Evolutionary conservation across 2,113 vertebrate genomes (phyloP).

Genomic region (Calonectris borealis): DNA sequence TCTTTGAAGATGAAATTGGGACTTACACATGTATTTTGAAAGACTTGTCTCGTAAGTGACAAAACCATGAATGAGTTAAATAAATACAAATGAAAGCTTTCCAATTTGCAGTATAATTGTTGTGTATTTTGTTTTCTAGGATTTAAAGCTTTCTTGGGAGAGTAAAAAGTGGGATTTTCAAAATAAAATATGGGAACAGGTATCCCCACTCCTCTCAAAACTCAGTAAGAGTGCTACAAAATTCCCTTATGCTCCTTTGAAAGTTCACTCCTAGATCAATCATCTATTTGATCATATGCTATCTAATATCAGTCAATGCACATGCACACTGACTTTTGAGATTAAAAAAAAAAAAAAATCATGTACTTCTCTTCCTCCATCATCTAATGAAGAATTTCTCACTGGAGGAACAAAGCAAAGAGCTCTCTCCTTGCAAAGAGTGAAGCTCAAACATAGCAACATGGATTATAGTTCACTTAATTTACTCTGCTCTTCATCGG

Average conservation of each 20-base stretch:
- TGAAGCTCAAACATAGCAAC: not conserved
- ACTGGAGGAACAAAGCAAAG: not conserved
- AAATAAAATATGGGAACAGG: not conserved
- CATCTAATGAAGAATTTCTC: not conserved
- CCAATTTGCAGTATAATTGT: slow-evolving; percentile 47
- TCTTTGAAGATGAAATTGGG: slow-evolving; percentile 60
- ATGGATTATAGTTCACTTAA: not conserved
- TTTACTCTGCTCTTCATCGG: not conserved
- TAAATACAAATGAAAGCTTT: slow-evolving; percentile 57
- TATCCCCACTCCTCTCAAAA: not conserved
- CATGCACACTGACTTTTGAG: not conserved
- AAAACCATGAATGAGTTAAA: slow-evolving; percentile 70
- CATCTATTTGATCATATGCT: not conserved
- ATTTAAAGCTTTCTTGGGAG: not conserved
- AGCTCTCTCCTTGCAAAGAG: not conserved
- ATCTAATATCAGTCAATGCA: not conserved
- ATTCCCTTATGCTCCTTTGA: not conserved
- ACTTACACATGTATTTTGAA: slow-evolving; percentile 63
- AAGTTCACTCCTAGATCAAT: not conserved
- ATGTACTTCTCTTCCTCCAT: not conserved
- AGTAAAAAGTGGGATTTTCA: not conserved
- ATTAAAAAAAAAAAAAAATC: not conserved
- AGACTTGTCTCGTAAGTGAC: slow-evolving; percentile 64
- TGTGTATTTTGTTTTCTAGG: not conserved
- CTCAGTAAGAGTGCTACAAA: not conserved